A percentile compares a stretch with the other conserved stretches of the same genome.
Evolutionary conservation across 2,797 vertebrate species (phyloP).

Genomic region (Hydrocynus forskahlii): DNA sequence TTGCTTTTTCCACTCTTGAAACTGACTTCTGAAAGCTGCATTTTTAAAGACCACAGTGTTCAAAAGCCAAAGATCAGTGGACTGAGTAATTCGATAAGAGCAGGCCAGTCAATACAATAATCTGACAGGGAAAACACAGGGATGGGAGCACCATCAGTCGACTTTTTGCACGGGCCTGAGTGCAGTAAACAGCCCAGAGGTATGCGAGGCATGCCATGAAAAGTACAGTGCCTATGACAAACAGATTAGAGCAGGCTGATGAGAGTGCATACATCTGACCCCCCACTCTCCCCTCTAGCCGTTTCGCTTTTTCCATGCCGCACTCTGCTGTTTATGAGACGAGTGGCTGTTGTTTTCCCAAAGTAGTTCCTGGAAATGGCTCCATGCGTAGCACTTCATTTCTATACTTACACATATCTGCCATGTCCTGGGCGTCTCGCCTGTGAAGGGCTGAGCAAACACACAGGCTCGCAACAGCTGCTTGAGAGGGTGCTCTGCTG

Average conservation of each 20-base stretch:
- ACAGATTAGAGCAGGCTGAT: conserved; percentile 16
- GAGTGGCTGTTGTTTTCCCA: conserved; percentile 18
- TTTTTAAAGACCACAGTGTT: neutral
- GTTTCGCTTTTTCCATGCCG: neutral
- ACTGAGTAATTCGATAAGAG: conserved; percentile 14
- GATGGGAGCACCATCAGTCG: neutral
- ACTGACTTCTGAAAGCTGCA: neutral
- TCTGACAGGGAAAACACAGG: conserved; percentile 23
- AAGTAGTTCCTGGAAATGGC: conserved; percentile 35
- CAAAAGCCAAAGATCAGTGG: conserved; percentile 24
- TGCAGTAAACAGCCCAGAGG: conserved; percentile 35
- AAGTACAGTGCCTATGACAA: conserved; percentile 24
- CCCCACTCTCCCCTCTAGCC: neutral
- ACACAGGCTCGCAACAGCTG: conserved; percentile 18
- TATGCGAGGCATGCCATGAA: conserved; percentile 36
- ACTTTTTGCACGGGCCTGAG: conserved; percentile 21
- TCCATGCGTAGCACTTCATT: conserved; percentile 2
- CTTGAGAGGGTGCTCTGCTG: conserved; percentile 13
- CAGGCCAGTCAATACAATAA: conserved; percentile 11
- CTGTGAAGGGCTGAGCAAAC: neutral
- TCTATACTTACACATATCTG: conserved; percentile 19
- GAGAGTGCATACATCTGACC: conserved; percentile 21
- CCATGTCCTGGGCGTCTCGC: neutral
- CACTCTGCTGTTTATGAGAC: neutral
- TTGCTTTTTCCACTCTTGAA: neutral